These are phyloP conservation scores for Eurytoma californica DNA, from an alignment of 2,888 invertebrate species.

Conservation along the genomic window DNA sequence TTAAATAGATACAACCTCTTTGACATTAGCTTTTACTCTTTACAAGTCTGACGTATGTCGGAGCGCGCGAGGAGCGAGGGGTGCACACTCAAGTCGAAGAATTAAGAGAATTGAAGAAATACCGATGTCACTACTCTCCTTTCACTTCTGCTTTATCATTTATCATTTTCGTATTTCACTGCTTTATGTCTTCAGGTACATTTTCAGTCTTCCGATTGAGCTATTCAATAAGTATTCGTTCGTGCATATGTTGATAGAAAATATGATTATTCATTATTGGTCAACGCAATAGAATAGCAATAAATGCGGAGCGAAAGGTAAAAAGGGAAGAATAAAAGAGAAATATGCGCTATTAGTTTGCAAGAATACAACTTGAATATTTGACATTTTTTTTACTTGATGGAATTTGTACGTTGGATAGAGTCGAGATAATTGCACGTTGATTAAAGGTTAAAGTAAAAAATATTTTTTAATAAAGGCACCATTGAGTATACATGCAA, in stretches of 20 bases:
- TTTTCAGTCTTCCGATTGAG: constrained; percentile 69
- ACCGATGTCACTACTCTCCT: constrained; percentile 32
- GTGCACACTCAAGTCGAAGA: constrained; percentile 51
- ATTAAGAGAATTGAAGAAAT: constrained; percentile 6
- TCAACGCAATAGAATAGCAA: background rate
- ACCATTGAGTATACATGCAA: constrained; percentile 22
- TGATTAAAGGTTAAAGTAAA: constrained; percentile 32
- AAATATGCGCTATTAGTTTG: no score
- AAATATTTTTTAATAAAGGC: constrained; percentile 39
- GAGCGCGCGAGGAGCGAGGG: constrained; percentile 49
- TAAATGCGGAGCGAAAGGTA: no score
- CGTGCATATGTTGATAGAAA: constrained; percentile 24
- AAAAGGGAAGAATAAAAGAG: no score
- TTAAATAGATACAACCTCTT: constrained; percentile 24
- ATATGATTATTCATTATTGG: constrained; percentile 42
- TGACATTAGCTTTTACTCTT: constrained; percentile 18
- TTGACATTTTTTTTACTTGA: background rate
- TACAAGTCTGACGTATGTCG: constrained; percentile 28
- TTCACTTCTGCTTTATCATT: constrained; percentile 6
- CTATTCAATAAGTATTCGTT: constrained; percentile 40
- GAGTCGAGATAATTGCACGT: constrained; percentile 16
- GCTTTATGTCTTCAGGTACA: constrained; percentile 65
- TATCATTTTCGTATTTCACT: constrained; percentile 49
- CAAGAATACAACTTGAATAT: no score
- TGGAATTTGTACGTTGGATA: constrained; percentile 36